These are phyloP conservation scores for Maconellicoccus hirsutus DNA, from an alignment of 1,140 invertebrate genomes.

Conservation along the genomic window DNA sequence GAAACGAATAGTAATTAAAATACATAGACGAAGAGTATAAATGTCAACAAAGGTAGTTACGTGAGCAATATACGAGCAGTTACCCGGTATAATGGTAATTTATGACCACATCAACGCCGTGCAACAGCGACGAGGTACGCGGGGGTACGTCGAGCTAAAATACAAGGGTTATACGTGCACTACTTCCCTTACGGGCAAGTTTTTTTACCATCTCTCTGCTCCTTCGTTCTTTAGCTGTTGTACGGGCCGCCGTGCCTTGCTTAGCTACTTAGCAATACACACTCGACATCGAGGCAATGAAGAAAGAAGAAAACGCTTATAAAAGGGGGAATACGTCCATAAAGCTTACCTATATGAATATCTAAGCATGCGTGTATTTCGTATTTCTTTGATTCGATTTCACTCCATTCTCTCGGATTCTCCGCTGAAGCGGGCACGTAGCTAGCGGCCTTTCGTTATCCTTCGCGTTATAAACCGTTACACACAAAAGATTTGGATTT, in stretches of 20 bases:
- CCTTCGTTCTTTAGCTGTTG: neutral
- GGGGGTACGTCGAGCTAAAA: neutral
- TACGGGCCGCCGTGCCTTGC: no score
- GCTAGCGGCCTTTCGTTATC: no score
- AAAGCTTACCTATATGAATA: neutral
- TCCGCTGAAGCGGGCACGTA: no score
- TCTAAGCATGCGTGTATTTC: neutral
- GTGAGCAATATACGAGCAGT: slow-evolving; percentile 7
- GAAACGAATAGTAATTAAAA: slow-evolving; percentile 9
- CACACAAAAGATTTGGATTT: no score
- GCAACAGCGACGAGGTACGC: neutral
- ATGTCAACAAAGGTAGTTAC: slow-evolving; percentile 8
- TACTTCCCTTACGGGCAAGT: neutral
- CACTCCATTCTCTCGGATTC: neutral
- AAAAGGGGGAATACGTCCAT: neutral
- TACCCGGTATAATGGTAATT: slow-evolving; percentile 3
- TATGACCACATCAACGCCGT: neutral
- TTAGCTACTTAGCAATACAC: neutral
- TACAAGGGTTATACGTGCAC: neutral
- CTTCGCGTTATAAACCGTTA: no score
- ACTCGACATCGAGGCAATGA: neutral
- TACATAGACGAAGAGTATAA: slow-evolving; percentile 9
- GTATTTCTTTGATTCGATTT: neutral
- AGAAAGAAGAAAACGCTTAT: neutral
- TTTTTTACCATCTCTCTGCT: neutral